phyloP scores from a whole-genome alignment of 2,797 vertebrate genomes.

The Scarus forsteni region DNA sequence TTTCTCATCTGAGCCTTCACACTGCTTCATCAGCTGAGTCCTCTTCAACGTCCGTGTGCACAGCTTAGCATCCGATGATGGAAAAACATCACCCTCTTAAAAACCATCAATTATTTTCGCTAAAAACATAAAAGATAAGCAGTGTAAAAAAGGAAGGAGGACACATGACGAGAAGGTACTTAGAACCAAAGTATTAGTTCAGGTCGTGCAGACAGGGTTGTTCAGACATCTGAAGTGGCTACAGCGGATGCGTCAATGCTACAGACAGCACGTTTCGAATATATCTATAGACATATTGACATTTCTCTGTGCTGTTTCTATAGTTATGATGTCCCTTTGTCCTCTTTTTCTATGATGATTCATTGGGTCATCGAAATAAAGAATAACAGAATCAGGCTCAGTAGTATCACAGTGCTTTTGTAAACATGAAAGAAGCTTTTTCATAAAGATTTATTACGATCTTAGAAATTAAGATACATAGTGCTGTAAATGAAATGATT shows the following conservation, averaged over 20 bases:
- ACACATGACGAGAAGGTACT: neutral
- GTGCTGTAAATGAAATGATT: slow-evolving; percentile 47
- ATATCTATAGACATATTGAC: slow-evolving; percentile 68
- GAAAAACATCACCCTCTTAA: no score
- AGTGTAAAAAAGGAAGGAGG: neutral
- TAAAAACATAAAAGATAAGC: no score
- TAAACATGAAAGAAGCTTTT: no score
- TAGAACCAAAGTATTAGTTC: slow-evolving; percentile 39
- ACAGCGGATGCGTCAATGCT: slow-evolving; percentile 76
- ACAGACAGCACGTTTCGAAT: slow-evolving; percentile 76
- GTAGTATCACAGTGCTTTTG: neutral
- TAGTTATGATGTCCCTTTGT: slow-evolving; percentile 7
- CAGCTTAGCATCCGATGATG: no score
- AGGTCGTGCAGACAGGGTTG: slow-evolving; percentile 51
- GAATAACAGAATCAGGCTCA: slow-evolving; percentile 8
- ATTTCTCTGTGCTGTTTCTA: slow-evolving; percentile 44
- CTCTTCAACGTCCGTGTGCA: no score
- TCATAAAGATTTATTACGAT: slow-evolving; percentile 42
- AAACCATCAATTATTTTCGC: no score
- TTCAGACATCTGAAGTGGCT: slow-evolving; percentile 78
- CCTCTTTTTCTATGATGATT: slow-evolving; percentile 17
- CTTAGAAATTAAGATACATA: slow-evolving; percentile 37
- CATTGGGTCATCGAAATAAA: neutral
- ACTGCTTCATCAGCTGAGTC: no score
- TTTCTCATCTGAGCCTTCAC: no score